Evolutionary conservation across 2,888 invertebrate genomes (phyloP).

Genomic region (Thysanoteuthis rhombus): DNA sequence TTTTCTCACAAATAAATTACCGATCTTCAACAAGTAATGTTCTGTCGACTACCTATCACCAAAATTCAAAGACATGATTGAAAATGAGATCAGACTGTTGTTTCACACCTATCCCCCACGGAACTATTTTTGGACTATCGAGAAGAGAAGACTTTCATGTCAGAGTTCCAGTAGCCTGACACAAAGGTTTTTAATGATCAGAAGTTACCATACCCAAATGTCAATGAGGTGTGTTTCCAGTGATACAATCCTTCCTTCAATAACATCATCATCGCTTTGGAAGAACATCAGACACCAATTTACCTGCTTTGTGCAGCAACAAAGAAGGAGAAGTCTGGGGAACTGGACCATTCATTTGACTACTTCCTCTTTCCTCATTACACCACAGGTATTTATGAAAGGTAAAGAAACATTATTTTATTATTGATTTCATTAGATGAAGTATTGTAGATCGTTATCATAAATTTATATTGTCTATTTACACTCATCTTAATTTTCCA

Average conservation of each 20-base stretch:
- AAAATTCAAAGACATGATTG: too few relatives aligned
- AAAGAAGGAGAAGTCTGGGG: not conserved
- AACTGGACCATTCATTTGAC: not conserved
- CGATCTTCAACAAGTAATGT: too few relatives aligned
- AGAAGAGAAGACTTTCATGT: constrained; percentile 39
- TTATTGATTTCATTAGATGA: too few relatives aligned
- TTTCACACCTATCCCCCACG: too few relatives aligned
- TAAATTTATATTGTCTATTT: too few relatives aligned
- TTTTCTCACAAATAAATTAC: too few relatives aligned
- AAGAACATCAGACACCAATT: not conserved
- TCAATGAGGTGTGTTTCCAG: constrained; percentile 59
- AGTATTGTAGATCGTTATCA: too few relatives aligned
- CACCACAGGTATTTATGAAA: not conserved
- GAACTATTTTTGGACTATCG: not conserved
- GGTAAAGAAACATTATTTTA: not conserved
- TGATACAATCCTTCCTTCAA: constrained; percentile 62
- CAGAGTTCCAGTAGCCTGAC: constrained; percentile 47
- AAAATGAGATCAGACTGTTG: too few relatives aligned
- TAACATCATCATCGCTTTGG: constrained; percentile 46
- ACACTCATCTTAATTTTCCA: too few relatives aligned
- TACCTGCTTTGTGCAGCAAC: not conserved
- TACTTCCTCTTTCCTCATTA: not conserved
- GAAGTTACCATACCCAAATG: constrained; percentile 45
- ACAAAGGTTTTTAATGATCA: constrained; percentile 47
- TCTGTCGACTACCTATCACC: too few relatives aligned